A percentile compares a stretch with the other conserved stretches of the same genome.
Evolutionary conservation across 1,140 invertebrate genomes (phyloP).

Genomic region (Magallana angulata): DNA sequence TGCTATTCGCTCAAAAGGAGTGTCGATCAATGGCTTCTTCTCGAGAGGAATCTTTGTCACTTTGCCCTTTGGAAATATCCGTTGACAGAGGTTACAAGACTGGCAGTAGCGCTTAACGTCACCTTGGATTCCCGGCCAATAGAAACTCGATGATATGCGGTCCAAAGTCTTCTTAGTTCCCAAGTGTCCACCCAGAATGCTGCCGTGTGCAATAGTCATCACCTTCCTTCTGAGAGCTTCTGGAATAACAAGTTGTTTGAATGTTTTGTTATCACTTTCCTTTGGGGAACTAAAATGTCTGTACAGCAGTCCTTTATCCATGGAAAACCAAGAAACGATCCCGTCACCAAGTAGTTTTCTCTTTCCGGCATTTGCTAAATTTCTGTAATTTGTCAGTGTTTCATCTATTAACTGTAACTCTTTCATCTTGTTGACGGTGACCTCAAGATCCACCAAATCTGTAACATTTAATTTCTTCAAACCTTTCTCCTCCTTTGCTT

Average conservation of each 20-base stretch:
- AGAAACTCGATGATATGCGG: too few relatives aligned
- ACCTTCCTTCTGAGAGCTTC: too few relatives aligned
- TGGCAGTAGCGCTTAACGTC: slow-evolving; percentile 47
- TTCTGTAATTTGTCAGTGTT: neutral
- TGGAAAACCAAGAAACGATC: too few relatives aligned
- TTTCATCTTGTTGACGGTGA: neutral
- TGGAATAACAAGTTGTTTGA: slow-evolving; percentile 43
- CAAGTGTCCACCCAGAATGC: too few relatives aligned
- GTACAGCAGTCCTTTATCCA: too few relatives aligned
- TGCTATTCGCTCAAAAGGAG: slow-evolving; percentile 54
- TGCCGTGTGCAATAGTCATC: slow-evolving; percentile 40
- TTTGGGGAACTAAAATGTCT: too few relatives aligned
- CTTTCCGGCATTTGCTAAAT: neutral
- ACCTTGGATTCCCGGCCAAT: too few relatives aligned
- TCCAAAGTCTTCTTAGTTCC: too few relatives aligned
- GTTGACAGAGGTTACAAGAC: too few relatives aligned
- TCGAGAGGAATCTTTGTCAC: slow-evolving; percentile 47
- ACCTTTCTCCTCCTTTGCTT: neutral
- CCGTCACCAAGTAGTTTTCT: neutral
- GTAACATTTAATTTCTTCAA: neutral
- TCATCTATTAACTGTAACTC: neutral
- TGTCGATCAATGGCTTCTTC: slow-evolving; percentile 51
- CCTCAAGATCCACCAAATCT: neutral
- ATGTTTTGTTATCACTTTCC: slow-evolving; percentile 13
- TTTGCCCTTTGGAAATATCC: slow-evolving; percentile 54